phyloP scores from a whole-genome alignment of 2,797 vertebrate genomes.

The Labeo calbasu region DNA sequence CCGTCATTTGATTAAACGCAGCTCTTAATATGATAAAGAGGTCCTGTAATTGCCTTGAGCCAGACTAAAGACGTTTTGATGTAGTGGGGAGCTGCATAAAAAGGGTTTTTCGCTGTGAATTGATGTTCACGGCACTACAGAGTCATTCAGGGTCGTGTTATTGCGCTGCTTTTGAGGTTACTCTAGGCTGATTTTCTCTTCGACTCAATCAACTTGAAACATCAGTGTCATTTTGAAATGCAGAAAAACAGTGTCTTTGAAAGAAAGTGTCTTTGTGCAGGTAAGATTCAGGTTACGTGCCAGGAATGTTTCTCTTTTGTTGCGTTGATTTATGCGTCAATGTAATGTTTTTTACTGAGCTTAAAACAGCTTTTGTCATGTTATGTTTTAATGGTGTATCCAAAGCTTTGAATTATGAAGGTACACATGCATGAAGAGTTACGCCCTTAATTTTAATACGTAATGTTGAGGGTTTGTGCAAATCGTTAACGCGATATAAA shows the following conservation, averaged over 20 bases:
- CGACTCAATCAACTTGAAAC: neutral
- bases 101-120: neutral
- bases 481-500: neutral
- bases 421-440: neutral
- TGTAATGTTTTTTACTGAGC: neutral
- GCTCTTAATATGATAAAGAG: conserved; percentile 24
- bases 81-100: conserved; percentile 4
- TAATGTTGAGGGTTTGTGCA: too few species aligned
- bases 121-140: neutral
- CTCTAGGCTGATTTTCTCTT: conserved; percentile 2
- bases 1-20: conserved; percentile 32
- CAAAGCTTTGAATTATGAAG: neutral
- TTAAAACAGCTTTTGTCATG: neutral
- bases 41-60: conserved; percentile 35
- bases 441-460: neutral
- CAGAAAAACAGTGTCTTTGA: neutral
- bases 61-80: conserved; percentile 17
- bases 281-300: neutral
- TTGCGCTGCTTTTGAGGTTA: neutral
- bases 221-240: neutral
- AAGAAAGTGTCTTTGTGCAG: neutral
- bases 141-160: neutral
- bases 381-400: neutral
- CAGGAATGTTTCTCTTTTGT: neutral
- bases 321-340: neutral